These are phyloP conservation scores for Campaea margaritaria DNA, from an alignment of 2,888 invertebrate species.

Conservation along the genomic window DNA sequence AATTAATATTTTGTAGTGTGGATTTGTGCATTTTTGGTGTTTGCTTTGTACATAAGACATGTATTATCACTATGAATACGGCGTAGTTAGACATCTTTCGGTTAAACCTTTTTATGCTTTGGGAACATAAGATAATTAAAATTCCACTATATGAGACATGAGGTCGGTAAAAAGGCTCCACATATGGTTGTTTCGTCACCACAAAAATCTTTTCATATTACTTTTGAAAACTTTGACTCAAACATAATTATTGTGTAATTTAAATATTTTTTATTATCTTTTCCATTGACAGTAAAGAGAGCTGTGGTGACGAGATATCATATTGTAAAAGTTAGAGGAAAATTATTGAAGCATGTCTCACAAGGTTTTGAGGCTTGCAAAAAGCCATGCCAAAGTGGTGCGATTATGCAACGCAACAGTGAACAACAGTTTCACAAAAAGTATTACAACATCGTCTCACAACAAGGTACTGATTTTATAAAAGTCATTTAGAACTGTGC, in stretches of 20 bases:
- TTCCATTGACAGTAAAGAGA: conserved; percentile 67
- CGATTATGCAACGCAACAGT: conserved; percentile 61
- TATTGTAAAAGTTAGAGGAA: conserved; percentile 52
- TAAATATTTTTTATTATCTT: conserved; percentile 54
- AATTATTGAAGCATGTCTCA: conserved; percentile 68
- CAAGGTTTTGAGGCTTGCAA: conserved; percentile 62
- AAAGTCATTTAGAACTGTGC: conserved; percentile 10
- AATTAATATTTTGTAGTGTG: conserved; percentile 30
- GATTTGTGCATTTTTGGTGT: conserved; percentile 34
- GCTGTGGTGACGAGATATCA: conserved; percentile 75
- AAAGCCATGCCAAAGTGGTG: conserved; percentile 54
- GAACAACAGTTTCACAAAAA: conserved; percentile 65
- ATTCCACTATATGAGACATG: too few relatives aligned
- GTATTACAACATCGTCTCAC: conserved; percentile 73
- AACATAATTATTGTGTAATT: conserved; percentile 8
- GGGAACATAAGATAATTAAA: too few relatives aligned
- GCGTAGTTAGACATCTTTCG: conserved; percentile 23
- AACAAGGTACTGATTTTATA: conserved; percentile 70
- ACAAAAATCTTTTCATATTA: conserved; percentile 9
- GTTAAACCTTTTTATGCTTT: too few relatives aligned
- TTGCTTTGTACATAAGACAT: conserved; percentile 6
- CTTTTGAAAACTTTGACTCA: not conserved
- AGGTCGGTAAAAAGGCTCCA: conserved; percentile 46
- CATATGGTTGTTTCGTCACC: conserved; percentile 76
- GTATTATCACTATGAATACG: too few relatives aligned